Evolutionary conservation across 2,113 vertebrate genomes (phyloP), one percentile per base, ranked within the genome.

Genomic region (Melozone crissalis): DNA sequence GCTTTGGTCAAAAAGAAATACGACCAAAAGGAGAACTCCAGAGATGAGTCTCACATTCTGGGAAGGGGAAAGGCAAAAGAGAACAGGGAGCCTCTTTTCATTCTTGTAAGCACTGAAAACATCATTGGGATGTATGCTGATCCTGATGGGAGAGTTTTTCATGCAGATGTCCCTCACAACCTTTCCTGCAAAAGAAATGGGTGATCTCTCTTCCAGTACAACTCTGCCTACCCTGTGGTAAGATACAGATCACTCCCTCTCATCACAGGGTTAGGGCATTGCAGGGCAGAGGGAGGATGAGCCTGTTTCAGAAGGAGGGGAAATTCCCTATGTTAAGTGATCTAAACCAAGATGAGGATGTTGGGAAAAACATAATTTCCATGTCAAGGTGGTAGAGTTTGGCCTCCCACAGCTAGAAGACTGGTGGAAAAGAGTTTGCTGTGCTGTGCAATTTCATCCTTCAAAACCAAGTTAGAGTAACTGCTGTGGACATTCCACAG

Each of bases 361-460:
- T 47, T 5, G 4, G 83, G 81, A 80, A 88, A 92, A 90, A 81
- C 61, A 93, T 11, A 28, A 68, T 87, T 95, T 93, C 79, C 78
- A 76, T 87, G 69, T 84, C 77, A 84, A 0, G 31, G 86, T 52
- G 58, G 81, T 81, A 91, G 84, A 91, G 79, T 74, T 79, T 52
- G 54, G 41, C 82, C 88, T 95, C 91, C 87, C 84, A 91, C 84
- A 80, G 37, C 66, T 78, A 79, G 62, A 85, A 92, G 63, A 51
- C 61, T 61, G 63, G 46, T 51, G 59, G 74, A 74, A 92, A 87
- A 79, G 39, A 63, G 46, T 92, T 93, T 51, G 21, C 30, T 59
- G 49, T 82, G 58, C 86, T 72, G 41, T 74, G 77, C 91, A 84
- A 71, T 93, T 95, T 94, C 59, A 87, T 68, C 72, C 84, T 93